phyloP scores from a whole-genome alignment of 2,113 vertebrate genomes.

The Sorex araneus region DNA sequence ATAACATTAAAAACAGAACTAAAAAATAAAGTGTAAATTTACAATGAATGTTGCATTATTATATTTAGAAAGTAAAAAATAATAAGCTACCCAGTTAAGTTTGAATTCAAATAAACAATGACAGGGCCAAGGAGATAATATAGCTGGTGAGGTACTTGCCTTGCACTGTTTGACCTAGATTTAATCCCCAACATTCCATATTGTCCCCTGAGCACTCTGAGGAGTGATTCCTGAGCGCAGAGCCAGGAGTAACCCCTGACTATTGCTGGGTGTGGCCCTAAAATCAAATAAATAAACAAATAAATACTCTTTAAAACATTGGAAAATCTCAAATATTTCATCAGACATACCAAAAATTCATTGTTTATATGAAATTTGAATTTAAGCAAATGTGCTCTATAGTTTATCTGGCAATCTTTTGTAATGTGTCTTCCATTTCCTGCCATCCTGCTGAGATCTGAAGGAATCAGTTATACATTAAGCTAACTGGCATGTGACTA shows the following conservation, averaged over 20 bases:
- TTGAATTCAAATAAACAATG: conserved; percentile 18
- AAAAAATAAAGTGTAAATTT: conserved; percentile 1
- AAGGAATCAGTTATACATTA: neutral
- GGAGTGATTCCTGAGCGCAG: no score
- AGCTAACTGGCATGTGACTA: conserved; percentile 7
- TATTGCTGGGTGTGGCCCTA: no score
- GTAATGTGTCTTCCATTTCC: neutral
- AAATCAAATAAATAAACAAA: no score
- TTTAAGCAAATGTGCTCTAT: neutral
- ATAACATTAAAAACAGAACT: neutral
- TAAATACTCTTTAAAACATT: neutral
- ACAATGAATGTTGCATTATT: neutral
- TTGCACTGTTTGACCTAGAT: no score
- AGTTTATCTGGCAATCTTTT: neutral
- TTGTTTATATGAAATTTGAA: conserved; percentile 10
- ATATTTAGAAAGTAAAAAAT: conserved; percentile 45
- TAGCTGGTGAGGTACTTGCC: no score
- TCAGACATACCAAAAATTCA: neutral
- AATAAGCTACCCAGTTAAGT: neutral
- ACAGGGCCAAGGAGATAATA: neutral
- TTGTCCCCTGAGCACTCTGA: no score
- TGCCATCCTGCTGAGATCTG: neutral
- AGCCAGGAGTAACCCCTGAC: no score
- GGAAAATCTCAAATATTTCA: neutral
- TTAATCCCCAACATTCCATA: no score